Conservation (phyloP, 2,113 vertebrate genomes). For the Conger conger region DNA sequence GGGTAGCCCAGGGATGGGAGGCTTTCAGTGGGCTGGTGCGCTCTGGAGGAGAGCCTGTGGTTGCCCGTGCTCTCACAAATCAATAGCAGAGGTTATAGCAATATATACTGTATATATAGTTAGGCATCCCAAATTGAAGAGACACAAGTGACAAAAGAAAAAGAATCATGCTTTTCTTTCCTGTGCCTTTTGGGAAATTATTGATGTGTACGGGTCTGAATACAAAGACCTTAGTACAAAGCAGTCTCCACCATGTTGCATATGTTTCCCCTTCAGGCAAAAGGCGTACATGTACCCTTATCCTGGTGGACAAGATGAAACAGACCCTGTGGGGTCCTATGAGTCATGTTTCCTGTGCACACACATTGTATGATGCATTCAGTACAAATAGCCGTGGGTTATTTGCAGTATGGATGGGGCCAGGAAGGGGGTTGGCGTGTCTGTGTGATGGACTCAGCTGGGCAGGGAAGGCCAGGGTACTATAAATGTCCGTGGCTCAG, state of each 20-base stretch:
- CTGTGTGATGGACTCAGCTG: constrained; percentile 11
- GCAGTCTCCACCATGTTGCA: neutral
- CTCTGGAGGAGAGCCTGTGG: too few species aligned
- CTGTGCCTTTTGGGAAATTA: neutral
- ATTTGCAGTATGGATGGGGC: neutral
- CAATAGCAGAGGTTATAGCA: too few species aligned
- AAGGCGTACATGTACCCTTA: neutral
- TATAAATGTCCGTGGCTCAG: constrained; percentile 22
- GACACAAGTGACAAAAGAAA: neutral
- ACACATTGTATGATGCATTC: neutral
- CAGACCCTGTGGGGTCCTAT: neutral
- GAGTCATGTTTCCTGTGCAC: neutral
- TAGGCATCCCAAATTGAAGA: too few species aligned
- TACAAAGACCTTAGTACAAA: too few species aligned
- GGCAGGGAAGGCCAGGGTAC: constrained; percentile 4
- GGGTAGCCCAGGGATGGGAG: too few species aligned
- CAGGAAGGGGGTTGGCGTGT: neutral
- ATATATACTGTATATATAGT: too few species aligned
- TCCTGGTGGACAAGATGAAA: neutral
- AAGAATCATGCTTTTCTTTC: neutral
- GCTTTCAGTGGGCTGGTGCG: too few species aligned
- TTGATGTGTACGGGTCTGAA: neutral
- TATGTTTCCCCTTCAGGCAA: neutral
- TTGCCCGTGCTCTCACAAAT: too few species aligned
- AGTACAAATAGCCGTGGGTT: neutral